phyloP scores from a whole-genome alignment of 2,888 invertebrate genomes.

The Scaptomyza reducta region DNA sequence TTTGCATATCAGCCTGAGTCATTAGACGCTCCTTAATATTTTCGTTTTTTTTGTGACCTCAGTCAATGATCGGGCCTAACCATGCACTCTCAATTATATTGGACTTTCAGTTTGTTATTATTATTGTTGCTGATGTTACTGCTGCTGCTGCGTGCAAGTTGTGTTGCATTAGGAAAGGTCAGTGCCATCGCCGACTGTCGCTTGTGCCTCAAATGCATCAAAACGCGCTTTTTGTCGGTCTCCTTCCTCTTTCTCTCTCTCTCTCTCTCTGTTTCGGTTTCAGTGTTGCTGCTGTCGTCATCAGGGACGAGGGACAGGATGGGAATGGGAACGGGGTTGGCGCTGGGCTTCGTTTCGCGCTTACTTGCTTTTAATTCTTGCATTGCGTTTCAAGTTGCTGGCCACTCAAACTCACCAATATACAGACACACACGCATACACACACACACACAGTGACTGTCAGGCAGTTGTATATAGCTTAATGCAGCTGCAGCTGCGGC shows the following conservation, averaged over 20 bases:
- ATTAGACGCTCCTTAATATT: slow-evolving; percentile 13
- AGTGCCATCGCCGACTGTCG: slow-evolving; percentile 66
- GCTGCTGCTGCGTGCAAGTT: slow-evolving; percentile 63
- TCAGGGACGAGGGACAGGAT: slow-evolving; percentile 45
- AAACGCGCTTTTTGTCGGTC: slow-evolving; percentile 76
- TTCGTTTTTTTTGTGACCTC: slow-evolving; percentile 31
- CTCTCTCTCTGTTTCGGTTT: slow-evolving; percentile 29
- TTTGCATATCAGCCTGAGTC: slow-evolving; percentile 17
- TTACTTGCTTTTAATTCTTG: slow-evolving; percentile 79
- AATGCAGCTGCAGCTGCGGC: slow-evolving; percentile 76
- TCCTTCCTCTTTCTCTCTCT: slow-evolving; percentile 23
- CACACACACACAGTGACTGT: slow-evolving; percentile 37
- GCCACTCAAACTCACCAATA: slow-evolving; percentile 62
- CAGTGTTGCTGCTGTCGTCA: slow-evolving; percentile 38
- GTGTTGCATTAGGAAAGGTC: slow-evolving; percentile 78
- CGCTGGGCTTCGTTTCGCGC: slow-evolving; percentile 63
- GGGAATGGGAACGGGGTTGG: slow-evolving; percentile 14
- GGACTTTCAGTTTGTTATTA: slow-evolving; percentile 24
- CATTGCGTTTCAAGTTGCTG: slow-evolving; percentile 79
- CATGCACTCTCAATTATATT: slow-evolving; percentile 38
- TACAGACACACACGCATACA: slow-evolving; percentile 28
- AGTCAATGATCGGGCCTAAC: slow-evolving; percentile 35
- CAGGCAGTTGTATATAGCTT: slow-evolving; percentile 67
- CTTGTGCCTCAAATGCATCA: slow-evolving; percentile 78
- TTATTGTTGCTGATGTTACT: slow-evolving; percentile 11